Evolutionary conservation across 2,113 vertebrate genomes (phyloP).

Genomic region (Pyxicephalus adspersus): DNA sequence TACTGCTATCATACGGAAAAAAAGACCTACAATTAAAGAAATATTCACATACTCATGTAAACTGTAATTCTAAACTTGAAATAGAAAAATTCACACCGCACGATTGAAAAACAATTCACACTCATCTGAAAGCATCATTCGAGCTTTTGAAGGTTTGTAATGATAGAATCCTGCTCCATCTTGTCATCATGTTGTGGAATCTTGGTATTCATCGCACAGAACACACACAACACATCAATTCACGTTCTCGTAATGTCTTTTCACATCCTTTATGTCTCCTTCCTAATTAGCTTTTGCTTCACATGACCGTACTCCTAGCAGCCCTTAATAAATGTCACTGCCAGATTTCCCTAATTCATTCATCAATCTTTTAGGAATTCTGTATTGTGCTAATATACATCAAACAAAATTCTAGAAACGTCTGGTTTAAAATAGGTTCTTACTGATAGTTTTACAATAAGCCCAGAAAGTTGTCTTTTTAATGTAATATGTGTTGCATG

Average conservation of each 20-base stretch:
- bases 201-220: neutral
- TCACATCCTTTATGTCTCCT: neutral
- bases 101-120: neutral
- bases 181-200: no score
- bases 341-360: neutral
- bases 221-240: neutral
- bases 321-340: slow-evolving; percentile 25
- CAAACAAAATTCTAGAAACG: no score
- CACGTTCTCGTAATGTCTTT: neutral
- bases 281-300: slow-evolving; percentile 14
- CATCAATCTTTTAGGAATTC: neutral
- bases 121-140: neutral
- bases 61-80: neutral
- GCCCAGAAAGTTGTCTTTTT: neutral
- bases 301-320: neutral
- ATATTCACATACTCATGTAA: neutral
- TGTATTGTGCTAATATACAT: no score
- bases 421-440: no score
- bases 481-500: neutral
- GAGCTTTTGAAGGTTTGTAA: neutral
- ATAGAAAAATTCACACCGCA: no score
- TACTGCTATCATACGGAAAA: neutral
- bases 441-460: neutral
- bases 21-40: neutral
- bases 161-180: no score